phyloP scores from a whole-genome alignment of 2,888 invertebrate genomes.

The Scaptomyza flava region DNA sequence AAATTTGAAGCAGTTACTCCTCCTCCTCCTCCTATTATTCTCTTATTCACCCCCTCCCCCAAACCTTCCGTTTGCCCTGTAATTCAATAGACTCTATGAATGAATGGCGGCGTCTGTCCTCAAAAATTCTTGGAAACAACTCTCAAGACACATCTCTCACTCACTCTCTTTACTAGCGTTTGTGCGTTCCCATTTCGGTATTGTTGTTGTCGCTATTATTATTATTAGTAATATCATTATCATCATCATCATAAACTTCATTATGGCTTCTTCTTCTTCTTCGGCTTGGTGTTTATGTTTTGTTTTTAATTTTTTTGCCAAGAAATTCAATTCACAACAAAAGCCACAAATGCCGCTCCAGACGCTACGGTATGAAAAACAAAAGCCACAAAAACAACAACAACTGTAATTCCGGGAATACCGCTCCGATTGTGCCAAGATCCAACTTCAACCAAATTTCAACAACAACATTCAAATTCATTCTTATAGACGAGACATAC shows the following conservation, averaged over 20 bases:
- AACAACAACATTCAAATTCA: slow-evolving; percentile 18
- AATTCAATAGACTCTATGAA: slow-evolving; percentile 69
- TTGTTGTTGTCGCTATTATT: slow-evolving; percentile 45
- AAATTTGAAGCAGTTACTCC: slow-evolving; percentile 13
- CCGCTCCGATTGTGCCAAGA: slow-evolving; percentile 12
- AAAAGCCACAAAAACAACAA: slow-evolving; percentile 59
- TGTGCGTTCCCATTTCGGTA: slow-evolving; percentile 56
- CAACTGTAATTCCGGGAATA: slow-evolving; percentile 63
- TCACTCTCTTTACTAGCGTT: slow-evolving; percentile 1
- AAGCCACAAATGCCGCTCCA: slow-evolving; percentile 44
- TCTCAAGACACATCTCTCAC: background rate
- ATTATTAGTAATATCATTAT: slow-evolving; percentile 37
- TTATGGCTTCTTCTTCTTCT: slow-evolving; percentile 1
- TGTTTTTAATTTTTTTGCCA: slow-evolving; percentile 48
- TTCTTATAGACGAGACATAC: background rate
- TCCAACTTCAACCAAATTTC: slow-evolving; percentile 19
- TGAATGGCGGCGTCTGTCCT: slow-evolving; percentile 52
- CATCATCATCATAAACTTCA: slow-evolving; percentile 24
- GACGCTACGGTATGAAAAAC: slow-evolving; percentile 50
- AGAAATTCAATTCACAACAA: slow-evolving; percentile 62
- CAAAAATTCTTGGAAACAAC: slow-evolving; percentile 43
- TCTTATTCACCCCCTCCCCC: background rate
- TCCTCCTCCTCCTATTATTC: background rate
- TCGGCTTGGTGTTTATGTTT: slow-evolving; percentile 17
- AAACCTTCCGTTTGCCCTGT: slow-evolving; percentile 32